Evolutionary conservation across 2,113 vertebrate genomes (phyloP).

Genomic region (Pristiophorus japonicus): DNA sequence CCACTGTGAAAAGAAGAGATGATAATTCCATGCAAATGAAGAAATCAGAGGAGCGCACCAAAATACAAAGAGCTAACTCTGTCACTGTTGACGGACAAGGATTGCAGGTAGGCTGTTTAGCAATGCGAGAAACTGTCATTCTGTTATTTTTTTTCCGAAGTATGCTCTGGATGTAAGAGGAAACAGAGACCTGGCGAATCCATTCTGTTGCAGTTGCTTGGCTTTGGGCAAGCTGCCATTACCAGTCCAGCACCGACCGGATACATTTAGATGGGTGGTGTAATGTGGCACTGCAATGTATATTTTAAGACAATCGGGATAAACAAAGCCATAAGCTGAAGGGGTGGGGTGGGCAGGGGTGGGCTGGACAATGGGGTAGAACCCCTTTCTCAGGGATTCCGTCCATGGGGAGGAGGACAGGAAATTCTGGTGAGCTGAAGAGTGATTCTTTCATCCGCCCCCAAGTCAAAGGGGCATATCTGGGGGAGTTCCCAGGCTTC

Average conservation of each 20-base stretch:
- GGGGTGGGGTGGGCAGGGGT: too few relatives aligned
- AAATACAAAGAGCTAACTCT: constrained; percentile 89
- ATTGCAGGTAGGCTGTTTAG: constrained; percentile 70
- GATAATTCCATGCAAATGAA: constrained; percentile 56
- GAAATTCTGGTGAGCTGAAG: background rate
- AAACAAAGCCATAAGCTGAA: background rate
- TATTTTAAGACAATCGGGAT: background rate
- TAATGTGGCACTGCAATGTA: background rate
- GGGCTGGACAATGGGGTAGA: background rate
- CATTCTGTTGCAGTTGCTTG: background rate
- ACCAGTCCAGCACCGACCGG: background rate
- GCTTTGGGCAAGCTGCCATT: background rate
- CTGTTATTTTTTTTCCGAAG: background rate
- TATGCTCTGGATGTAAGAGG: background rate
- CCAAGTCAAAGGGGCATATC: too few relatives aligned
- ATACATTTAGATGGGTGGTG: background rate
- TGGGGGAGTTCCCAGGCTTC: background rate
- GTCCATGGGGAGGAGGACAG: background rate
- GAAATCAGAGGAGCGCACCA: constrained; percentile 67
- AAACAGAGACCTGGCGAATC: background rate
- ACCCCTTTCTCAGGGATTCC: background rate
- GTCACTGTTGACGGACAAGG: constrained; percentile 87
- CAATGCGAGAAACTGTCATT: background rate
- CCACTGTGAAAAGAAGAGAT: constrained; percentile 79
- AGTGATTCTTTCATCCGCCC: background rate